Conservation (phyloP, 2,888 invertebrate genomes). For the Hedychridium roseum region DNA sequence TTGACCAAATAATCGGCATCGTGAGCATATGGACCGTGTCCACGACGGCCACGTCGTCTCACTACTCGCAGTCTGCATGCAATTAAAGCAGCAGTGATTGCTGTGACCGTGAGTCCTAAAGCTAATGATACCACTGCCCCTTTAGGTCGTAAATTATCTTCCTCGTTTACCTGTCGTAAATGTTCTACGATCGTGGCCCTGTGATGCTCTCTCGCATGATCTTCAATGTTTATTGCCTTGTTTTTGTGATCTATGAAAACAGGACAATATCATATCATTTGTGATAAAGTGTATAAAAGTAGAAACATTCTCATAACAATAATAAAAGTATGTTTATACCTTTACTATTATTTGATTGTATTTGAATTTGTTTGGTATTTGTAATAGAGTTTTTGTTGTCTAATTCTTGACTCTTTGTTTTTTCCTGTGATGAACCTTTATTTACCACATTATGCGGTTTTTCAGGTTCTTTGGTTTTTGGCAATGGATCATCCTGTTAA, state of each 20-base stretch:
- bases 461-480: slow-evolving; percentile 12
- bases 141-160: slow-evolving; percentile 68
- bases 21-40: slow-evolving; percentile 84
- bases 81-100: slow-evolving; percentile 80
- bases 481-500: slow-evolving; percentile 6
- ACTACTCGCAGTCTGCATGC: slow-evolving; percentile 85
- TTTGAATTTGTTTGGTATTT: slow-evolving; percentile 22
- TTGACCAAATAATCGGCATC: slow-evolving; percentile 97
- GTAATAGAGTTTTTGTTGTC: slow-evolving; percentile 3
- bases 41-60: slow-evolving; percentile 77
- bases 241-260: slow-evolving; percentile 25
- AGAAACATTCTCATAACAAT: not conserved
- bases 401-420: slow-evolving; percentile 13
- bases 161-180: slow-evolving; percentile 43
- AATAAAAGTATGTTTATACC: slow-evolving; percentile 17
- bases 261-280: not conserved
- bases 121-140: slow-evolving; percentile 83
- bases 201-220: slow-evolving; percentile 28
- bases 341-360: slow-evolving; percentile 21
- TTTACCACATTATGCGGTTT: not conserved
- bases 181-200: slow-evolving; percentile 44
- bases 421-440: not conserved
- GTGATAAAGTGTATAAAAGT: not conserved
- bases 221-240: slow-evolving; percentile 30
- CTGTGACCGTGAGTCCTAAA: slow-evolving; percentile 82